These are phyloP conservation scores for Argyra leucocephala DNA, from an alignment of 2,888 invertebrate species.

Conservation along the genomic window DNA sequence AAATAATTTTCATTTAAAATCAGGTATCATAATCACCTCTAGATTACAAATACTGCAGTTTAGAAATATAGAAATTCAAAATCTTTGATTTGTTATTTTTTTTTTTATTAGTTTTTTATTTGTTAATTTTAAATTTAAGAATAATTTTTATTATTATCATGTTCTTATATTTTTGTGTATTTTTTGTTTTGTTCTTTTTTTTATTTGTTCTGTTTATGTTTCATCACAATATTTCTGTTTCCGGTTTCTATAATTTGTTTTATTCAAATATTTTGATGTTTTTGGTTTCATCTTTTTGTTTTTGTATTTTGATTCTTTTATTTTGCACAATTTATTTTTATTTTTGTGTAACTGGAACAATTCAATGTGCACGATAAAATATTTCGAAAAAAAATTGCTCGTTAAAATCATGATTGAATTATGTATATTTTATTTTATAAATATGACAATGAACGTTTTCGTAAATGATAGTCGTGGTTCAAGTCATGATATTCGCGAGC, in stretches of 20 bases:
- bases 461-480: constrained; percentile 64
- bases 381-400: background rate
- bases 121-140: too few relatives aligned
- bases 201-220: constrained; percentile 22
- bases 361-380: background rate
- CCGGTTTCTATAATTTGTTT: constrained; percentile 12
- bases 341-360: background rate
- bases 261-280: background rate
- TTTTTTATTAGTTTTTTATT: too few relatives aligned
- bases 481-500: constrained; percentile 64
- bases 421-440: background rate
- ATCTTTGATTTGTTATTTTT: too few relatives aligned
- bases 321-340: background rate
- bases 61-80: too few relatives aligned
- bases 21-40: too few relatives aligned
- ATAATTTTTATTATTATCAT: too few relatives aligned
- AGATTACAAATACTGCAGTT: too few relatives aligned
- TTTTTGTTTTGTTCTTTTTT: constrained; percentile 21
- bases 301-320: background rate
- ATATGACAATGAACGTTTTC: constrained; percentile 14
- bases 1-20: too few relatives aligned
- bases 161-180: constrained; percentile 27
- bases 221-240: constrained; percentile 15
- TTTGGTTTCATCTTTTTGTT: background rate
- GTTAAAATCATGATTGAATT: background rate